Conservation (phyloP, 2,888 invertebrate species). For the Pheosia tremula region DNA sequence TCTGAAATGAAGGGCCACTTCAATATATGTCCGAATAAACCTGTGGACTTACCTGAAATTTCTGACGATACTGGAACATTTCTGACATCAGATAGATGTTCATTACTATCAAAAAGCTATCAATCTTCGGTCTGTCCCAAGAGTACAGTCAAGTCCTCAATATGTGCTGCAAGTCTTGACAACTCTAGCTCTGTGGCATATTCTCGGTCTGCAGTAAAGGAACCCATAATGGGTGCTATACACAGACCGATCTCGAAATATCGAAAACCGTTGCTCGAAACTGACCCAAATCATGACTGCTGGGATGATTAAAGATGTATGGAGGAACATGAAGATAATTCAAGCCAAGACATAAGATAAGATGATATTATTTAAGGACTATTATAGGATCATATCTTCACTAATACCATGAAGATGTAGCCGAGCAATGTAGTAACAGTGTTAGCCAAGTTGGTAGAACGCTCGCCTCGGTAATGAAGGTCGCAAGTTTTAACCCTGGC, state of each 20-base stretch:
- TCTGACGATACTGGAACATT: neutral
- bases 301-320: slow-evolving; percentile 52
- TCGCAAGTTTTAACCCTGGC: too few relatives aligned
- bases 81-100: too few relatives aligned
- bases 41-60: neutral
- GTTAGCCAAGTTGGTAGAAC: too few relatives aligned
- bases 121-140: neutral
- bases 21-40: slow-evolving; percentile 10
- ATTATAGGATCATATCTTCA: too few relatives aligned
- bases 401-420: too few relatives aligned
- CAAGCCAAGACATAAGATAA: too few relatives aligned
- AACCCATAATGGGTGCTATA: neutral
- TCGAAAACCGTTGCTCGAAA: slow-evolving; percentile 43
- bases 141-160: neutral
- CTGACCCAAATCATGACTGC: slow-evolving; percentile 55
- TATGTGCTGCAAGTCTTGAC: neutral
- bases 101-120: too few relatives aligned
- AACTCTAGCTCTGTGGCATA: neutral
- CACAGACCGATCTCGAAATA: slow-evolving; percentile 37
- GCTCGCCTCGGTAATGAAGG: too few relatives aligned
- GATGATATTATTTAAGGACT: too few relatives aligned
- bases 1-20: slow-evolving; percentile 33
- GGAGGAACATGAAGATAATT: neutral
- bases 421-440: too few relatives aligned
- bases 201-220: neutral